Conservation (phyloP, 2,797 vertebrate genomes). For the Alca torda region DNA sequence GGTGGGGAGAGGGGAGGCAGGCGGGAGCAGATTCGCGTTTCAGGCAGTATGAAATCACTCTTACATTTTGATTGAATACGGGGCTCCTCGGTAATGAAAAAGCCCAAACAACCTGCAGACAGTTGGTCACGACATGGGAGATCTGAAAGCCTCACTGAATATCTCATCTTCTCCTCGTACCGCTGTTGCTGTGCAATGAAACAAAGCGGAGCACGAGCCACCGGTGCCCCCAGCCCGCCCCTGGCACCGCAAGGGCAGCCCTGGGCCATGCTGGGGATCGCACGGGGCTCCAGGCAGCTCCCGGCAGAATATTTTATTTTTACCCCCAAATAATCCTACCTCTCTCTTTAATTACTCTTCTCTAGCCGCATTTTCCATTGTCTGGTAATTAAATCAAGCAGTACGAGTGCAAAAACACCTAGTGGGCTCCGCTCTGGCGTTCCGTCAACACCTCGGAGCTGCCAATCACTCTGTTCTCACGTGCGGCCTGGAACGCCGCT, state of each 20-base stretch:
- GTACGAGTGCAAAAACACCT: constrained; percentile 4
- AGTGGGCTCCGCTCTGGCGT: background rate
- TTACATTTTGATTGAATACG: background rate
- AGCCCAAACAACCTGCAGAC: background rate
- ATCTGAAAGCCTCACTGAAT: background rate
- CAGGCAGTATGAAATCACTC: background rate
- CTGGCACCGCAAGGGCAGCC: background rate
- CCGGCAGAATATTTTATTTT: background rate
- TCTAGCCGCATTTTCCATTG: background rate
- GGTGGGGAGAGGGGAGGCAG: background rate
- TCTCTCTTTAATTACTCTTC: background rate
- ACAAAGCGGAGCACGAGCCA: rapidly evolving
- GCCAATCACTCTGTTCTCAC: background rate
- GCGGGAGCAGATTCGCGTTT: background rate
- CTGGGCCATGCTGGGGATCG: background rate
- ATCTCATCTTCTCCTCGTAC: background rate
- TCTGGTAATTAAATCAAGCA: constrained; percentile 49
- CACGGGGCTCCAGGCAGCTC: background rate
- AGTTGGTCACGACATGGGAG: background rate
- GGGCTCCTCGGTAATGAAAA: background rate
- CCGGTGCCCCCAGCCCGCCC: rapidly evolving
- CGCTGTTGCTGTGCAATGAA: background rate
- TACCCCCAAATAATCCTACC: background rate
- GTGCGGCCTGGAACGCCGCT: background rate
- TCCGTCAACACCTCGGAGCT: background rate